Conservation (phyloP, 2,797 vertebrate species). For the Leucoraja ocellata region DNA sequence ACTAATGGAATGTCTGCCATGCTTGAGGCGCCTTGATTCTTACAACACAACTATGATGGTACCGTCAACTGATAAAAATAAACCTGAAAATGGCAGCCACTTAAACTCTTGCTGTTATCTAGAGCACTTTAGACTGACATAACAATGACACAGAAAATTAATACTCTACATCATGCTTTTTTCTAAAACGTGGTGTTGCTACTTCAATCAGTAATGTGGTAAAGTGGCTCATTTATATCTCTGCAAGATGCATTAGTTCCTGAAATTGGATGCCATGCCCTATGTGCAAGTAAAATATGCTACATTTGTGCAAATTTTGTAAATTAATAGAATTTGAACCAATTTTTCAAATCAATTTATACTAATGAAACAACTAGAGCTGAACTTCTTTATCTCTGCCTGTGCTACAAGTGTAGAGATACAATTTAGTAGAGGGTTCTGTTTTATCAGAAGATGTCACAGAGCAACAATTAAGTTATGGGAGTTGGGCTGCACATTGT, state of each 20-base stretch:
- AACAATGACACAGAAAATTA: conserved; percentile 37
- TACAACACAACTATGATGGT: conserved; percentile 26
- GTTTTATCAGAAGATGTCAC: neutral
- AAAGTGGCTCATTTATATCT: conserved; percentile 22
- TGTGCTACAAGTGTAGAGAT: neutral
- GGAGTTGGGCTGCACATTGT: neutral
- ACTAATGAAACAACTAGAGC: neutral
- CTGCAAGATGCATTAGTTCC: neutral
- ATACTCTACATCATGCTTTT: conserved; percentile 25
- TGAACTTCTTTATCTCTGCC: neutral
- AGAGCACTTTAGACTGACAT: conserved; percentile 32
- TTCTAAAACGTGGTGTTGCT: conserved; percentile 20
- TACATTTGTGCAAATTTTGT: neutral
- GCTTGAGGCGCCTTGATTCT: conserved; percentile 5
- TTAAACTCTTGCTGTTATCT: conserved; percentile 21
- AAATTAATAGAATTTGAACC: conserved; percentile 19
- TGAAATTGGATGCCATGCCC: neutral
- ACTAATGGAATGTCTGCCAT: conserved; percentile 36
- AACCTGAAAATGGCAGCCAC: conserved; percentile 25
- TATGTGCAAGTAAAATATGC: neutral
- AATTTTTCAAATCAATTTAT: neutral
- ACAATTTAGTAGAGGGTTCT: neutral
- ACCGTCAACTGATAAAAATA: conserved; percentile 36
- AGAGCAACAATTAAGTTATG: neutral
- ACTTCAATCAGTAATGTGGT: conserved; percentile 33